These are phyloP conservation scores for Caenorhabditis sp. DNA, from an alignment of 2,888 invertebrate genomes.

Conservation along the genomic window DNA sequence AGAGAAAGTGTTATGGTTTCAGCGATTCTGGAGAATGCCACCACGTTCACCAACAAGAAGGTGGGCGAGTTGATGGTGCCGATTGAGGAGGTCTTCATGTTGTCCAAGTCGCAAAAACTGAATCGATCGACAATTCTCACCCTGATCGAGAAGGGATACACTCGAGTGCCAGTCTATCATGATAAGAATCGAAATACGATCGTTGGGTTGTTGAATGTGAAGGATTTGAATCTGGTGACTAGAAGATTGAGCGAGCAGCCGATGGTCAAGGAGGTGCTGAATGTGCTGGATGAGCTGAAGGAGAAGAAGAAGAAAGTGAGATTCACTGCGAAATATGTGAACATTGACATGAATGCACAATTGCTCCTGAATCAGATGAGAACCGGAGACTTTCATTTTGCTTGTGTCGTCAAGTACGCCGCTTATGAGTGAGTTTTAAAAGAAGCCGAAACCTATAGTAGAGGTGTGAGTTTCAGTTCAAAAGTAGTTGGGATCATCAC, in stretches of 20 bases:
- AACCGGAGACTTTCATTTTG: conserved; percentile 60
- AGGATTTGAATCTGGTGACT: conserved; percentile 46
- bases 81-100: conserved; percentile 58
- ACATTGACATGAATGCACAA: conserved; percentile 53
- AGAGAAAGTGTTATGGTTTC: conserved; percentile 8
- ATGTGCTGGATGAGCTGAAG: background rate
- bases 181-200: conserved; percentile 49
- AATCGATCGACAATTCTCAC: conserved; percentile 55
- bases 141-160: conserved; percentile 63
- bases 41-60: conserved; percentile 51
- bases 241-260: conserved; percentile 33
- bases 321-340: conserved; percentile 53
- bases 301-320: conserved; percentile 22
- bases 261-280: conserved; percentile 34
- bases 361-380: conserved; percentile 56
- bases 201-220: conserved; percentile 54
- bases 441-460: background rate
- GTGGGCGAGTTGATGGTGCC: conserved; percentile 63
- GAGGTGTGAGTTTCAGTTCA: conserved; percentile 2
- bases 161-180: conserved; percentile 57
- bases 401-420: conserved; percentile 47
- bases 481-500: conserved; percentile 62
- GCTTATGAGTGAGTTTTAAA: conserved; percentile 27
- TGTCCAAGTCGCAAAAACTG: conserved; percentile 36
- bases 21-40: conserved; percentile 60